Percentiles rank a stretch among this genome's conserved stretches.
Conservation (phyloP, 2,888 invertebrate genomes). For the Lutraria lutraria region DNA sequence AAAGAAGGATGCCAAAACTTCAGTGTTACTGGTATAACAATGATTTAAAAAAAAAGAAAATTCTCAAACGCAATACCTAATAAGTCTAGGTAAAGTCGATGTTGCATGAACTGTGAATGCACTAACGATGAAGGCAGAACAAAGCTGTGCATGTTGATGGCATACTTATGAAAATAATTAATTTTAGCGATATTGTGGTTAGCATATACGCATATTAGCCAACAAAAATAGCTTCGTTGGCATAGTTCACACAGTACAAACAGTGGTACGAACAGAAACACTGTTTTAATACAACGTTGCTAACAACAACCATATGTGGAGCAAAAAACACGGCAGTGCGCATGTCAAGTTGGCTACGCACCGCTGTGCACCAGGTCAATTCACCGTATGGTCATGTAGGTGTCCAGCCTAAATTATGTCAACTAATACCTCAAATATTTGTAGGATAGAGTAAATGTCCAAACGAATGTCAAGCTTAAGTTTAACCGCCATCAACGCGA, state of each 20-base stretch:
- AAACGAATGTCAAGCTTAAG: conserved; percentile 3
- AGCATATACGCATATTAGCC: neutral
- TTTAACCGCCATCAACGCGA: neutral
- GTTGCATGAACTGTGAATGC: neutral
- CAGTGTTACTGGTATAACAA: too few relatives aligned
- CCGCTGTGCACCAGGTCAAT: neutral
- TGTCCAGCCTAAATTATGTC: neutral
- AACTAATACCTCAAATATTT: conserved; percentile 14
- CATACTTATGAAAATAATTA: neutral
- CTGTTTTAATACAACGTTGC: neutral
- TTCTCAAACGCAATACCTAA: too few relatives aligned
- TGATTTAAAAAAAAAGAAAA: too few relatives aligned
- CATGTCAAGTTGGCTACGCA: neutral
- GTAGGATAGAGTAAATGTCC: conserved; percentile 1
- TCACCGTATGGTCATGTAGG: neutral
- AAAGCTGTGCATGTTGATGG: neutral
- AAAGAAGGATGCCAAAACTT: neutral
- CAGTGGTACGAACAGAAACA: neutral
- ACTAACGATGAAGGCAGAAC: neutral
- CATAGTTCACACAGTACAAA: neutral
- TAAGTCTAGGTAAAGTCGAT: too few relatives aligned
- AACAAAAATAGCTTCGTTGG: neutral
- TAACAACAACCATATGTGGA: neutral
- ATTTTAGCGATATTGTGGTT: neutral
- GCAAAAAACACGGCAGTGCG: neutral